phyloP scores from a whole-genome alignment of 2,797 vertebrate genomes.

The Eulemur rubriventer region DNA sequence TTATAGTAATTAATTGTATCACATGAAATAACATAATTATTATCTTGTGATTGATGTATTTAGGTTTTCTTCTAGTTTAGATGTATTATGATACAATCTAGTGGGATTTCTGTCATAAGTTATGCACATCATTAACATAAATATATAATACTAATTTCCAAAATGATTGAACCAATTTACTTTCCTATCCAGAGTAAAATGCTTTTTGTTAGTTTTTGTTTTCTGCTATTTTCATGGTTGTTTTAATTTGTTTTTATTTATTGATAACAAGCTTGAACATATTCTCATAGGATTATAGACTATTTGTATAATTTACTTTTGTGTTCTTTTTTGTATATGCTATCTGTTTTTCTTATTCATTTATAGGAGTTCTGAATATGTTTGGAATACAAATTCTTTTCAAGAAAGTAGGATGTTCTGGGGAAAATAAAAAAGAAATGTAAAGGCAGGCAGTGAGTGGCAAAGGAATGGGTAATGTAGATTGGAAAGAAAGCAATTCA shows the following conservation, averaged over 20 bases:
- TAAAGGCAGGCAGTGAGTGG: not conserved
- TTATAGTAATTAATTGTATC: constrained; percentile 14
- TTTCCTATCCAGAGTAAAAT: not conserved
- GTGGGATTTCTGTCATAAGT: not conserved
- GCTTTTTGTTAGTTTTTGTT: not conserved
- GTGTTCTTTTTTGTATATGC: not conserved
- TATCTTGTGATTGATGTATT: not conserved
- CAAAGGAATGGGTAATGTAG: not conserved
- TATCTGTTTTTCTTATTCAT: not conserved
- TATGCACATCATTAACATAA: not conserved
- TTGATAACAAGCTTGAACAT: not conserved
- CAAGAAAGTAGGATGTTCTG: not conserved
- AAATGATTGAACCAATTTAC: not conserved
- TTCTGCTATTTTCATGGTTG: not conserved
- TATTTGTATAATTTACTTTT: not conserved
- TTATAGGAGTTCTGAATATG: not conserved
- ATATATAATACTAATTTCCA: not conserved
- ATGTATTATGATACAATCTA: not conserved
- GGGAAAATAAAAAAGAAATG: not conserved
- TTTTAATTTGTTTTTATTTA: not conserved
- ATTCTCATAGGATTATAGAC: not conserved
- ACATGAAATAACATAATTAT: not conserved
- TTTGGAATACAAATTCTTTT: not conserved
- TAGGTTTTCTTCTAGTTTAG: not conserved
- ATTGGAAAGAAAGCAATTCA: not conserved